Evolutionary conservation across 2,113 vertebrate genomes (phyloP).

Genomic region (Oreochromis tanganicae): DNA sequence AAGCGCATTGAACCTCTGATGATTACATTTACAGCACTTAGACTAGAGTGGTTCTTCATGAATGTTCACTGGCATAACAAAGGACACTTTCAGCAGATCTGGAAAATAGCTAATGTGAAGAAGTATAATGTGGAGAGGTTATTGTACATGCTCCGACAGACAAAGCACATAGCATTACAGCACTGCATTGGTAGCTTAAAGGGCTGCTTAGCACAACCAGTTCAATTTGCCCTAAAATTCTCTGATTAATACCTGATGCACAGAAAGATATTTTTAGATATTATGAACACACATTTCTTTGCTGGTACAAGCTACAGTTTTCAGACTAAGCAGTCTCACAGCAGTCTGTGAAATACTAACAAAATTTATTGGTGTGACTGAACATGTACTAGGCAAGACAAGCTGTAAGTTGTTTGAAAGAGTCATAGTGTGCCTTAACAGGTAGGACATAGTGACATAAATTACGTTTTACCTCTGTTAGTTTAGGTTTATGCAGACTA

Average conservation of each 20-base stretch:
- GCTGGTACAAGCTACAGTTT: neutral
- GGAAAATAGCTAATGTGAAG: neutral
- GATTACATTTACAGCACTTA: neutral
- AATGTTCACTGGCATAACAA: neutral
- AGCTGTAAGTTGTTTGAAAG: neutral
- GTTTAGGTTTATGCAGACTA: neutral
- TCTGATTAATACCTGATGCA: neutral
- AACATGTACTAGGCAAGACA: neutral
- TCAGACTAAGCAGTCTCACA: neutral
- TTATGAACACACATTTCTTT: neutral
- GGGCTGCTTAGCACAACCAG: neutral
- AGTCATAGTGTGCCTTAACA: neutral
- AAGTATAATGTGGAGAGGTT: neutral
- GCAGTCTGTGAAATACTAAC: neutral
- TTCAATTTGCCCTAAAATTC: neutral
- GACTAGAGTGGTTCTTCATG: neutral
- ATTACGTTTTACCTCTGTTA: neutral
- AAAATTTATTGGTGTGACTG: neutral
- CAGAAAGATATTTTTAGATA: neutral
- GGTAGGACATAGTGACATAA: neutral
- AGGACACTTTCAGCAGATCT: neutral
- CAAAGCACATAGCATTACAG: neutral
- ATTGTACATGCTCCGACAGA: neutral
- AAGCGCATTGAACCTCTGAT: neutral
- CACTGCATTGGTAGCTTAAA: neutral